Conservation (phyloP, 1,140 invertebrate species). For the Drosophila equinoxialis region DNA sequence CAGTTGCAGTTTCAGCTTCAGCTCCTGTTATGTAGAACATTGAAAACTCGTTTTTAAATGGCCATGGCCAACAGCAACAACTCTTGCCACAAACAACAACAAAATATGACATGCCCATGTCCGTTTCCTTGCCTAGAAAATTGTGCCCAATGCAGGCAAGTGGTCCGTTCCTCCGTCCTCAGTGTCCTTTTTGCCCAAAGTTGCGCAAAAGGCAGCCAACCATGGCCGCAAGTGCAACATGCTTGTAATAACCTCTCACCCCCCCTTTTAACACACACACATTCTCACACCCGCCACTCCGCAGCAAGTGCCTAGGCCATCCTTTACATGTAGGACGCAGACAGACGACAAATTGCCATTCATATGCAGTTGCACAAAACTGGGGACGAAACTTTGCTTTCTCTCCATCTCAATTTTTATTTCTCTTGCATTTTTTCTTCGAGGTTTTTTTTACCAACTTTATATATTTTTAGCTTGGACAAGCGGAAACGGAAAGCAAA, state of each 20-base stretch:
- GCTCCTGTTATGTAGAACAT: constrained; percentile 54
- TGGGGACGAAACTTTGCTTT: constrained; percentile 45
- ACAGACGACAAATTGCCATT: constrained; percentile 79
- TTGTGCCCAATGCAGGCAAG: constrained; percentile 18
- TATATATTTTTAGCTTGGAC: constrained; percentile 54
- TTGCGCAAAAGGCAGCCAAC: constrained; percentile 27
- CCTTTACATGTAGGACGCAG: constrained; percentile 17
- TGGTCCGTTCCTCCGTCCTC: neutral
- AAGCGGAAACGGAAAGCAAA: constrained; percentile 68
- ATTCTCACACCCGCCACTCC: neutral
- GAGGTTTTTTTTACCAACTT: constrained; percentile 19
- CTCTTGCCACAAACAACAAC: constrained; percentile 50
- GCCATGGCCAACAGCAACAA: constrained; percentile 53
- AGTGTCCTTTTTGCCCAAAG: constrained; percentile 18
- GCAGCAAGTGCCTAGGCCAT: neutral
- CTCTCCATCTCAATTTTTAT: neutral
- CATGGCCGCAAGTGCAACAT: constrained; percentile 62
- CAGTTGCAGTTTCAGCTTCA: constrained; percentile 5
- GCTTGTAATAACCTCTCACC: constrained; percentile 63
- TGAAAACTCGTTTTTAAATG: constrained; percentile 76
- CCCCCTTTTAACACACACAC: constrained; percentile 3
- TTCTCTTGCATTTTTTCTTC: neutral
- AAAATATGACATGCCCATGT: constrained; percentile 77
- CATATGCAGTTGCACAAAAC: constrained; percentile 62
- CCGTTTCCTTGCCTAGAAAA: constrained; percentile 64